Base-by-base conservation (phyloP, 2,113 vertebrate species). In the Rousettus leschenaultii region DNA sequence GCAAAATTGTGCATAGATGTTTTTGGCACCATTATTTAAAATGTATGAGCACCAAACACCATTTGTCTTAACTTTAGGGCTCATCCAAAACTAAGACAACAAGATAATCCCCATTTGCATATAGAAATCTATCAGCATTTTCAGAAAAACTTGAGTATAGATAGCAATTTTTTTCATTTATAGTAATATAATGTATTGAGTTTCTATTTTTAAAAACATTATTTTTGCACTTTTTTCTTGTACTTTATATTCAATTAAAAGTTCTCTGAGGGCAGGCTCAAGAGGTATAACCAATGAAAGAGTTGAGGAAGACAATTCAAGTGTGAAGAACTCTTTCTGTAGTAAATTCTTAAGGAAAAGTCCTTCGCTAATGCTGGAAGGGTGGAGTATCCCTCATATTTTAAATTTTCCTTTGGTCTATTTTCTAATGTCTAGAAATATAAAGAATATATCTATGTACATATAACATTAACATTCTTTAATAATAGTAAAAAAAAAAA, bases 361-460 rank as follows among this genome's bases (percentile, higher is more conserved):
- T 51, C 33, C 2, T 35, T 75, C 28, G 77, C 16, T 68, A 71
- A 51, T 45, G 12, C 24, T 30, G 35, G 35, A 28, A 59, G 22
- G 28, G 18, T 26, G 1, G 1, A 0, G 2, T n/a, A 4, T 85
- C 8, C 30, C 38, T 96, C 33, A 28, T 22, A 6, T 35, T 89
- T 85, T 48, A 19, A 63, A 55, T 38, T 88, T 66, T 33, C 18
- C 35, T 84, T 87, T 33, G 9, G 6, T 88, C 24, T 55, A 43
- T 75, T 95, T 90, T 91, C 24, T 68, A 78, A 79, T 51, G 30
- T 83, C 24, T 86, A 74, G 57, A 96, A 70, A 19, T n/a, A 74
- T 30, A 38, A 33, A 83, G 28, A 71, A 86, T 45, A 95, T 48
- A 55, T 91, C 30, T 68, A 35, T 30, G 40, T 22, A 79, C 13